A percentile compares a stretch with the other conserved stretches of the same genome.
Conservation (phyloP, 37 sponge, comb jelly and placozoan genomes). For the Aplysina aerophoba region DNA sequence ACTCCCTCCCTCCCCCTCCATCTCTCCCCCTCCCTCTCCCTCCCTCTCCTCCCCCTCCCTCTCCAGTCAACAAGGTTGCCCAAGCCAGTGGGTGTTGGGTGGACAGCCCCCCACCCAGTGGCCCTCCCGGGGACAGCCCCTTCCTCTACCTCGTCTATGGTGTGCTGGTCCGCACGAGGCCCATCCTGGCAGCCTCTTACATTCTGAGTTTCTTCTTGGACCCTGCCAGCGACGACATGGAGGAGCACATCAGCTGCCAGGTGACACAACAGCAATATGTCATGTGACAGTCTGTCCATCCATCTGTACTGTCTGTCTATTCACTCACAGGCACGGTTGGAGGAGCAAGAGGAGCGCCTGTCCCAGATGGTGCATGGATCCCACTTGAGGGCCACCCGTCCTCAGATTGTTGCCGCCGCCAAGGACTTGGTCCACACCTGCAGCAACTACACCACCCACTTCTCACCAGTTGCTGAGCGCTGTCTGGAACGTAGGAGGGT, state of each 20-base stretch:
- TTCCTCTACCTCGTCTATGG: constrained; percentile 59
- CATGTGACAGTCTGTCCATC: background rate
- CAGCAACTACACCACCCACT: constrained; percentile 36
- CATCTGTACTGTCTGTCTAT: background rate
- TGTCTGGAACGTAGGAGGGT: background rate
- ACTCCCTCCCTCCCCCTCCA: background rate
- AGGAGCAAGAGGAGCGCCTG: constrained; percentile 71
- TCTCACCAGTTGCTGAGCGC: constrained; percentile 43
- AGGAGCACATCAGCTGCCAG: background rate
- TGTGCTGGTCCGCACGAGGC: constrained; percentile 53
- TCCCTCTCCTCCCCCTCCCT: background rate
- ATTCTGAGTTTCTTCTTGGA: constrained; percentile 67
- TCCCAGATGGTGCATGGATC: constrained; percentile 74
- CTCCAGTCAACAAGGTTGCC: constrained; percentile 8
- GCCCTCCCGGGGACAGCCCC: constrained; percentile 31
- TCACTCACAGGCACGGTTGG: constrained; percentile 61
- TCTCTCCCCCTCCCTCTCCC: background rate
- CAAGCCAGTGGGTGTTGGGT: background rate
- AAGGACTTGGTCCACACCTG: constrained; percentile 46
- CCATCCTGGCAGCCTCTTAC: constrained; percentile 75
- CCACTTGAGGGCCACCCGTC: constrained; percentile 73
- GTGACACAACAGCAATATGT: background rate
- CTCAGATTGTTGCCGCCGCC: constrained; percentile 55
- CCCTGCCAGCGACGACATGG: background rate
- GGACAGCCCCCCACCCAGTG: background rate